Evolutionary conservation across 1,140 invertebrate genomes (phyloP), one percentile per base, ranked within the genome.

Genomic region (Sarcophaga peregrina): DNA sequence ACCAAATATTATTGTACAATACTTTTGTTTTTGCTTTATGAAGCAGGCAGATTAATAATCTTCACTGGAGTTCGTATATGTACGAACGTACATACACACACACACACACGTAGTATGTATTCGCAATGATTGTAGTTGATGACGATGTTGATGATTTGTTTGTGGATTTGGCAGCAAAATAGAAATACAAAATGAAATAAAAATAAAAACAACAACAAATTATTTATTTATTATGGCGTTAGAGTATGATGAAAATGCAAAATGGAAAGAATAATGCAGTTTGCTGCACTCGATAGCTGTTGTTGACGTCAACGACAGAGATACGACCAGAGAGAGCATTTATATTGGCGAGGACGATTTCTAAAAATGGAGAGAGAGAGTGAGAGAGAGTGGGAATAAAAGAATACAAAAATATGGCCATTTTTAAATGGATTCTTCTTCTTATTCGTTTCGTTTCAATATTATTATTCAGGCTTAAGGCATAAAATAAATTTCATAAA

Each of bases 401-500:
- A 37, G 1, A 37, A 37, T 4, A 37, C 25, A 20, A 68, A 68
- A 68, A 68, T 20, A 68, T 68, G 62, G 62, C 20, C n/a, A 68
- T 20, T 68, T 68, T 68, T 68, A 68, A 68, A 68, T 68, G 62
- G 62, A 68, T 20, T 20, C 20, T 68, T 20, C n/a, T 68, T 68
- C 25, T 37, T 37, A 37, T 68, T 68, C 62, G 8, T 20, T 68
- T 68, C 62, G 8, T 20, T n/a, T 68, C 20, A 37, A 37, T 37
- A 68, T 15, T 62, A 62, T 68, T 68, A 68, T 68, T 68, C 62
- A 8, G 62, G 62, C 62, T 68, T n/a, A 68, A 20, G 62, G 62
- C 62, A 68, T 68, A 20, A 68, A 62, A 17, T 17, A 17, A 62
- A 62, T 62, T 62, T 62, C 58, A 62, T 62, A 62, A 62, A 68